Conservation (phyloP, 2,797 vertebrate species). For the Sylvia borin region DNA sequence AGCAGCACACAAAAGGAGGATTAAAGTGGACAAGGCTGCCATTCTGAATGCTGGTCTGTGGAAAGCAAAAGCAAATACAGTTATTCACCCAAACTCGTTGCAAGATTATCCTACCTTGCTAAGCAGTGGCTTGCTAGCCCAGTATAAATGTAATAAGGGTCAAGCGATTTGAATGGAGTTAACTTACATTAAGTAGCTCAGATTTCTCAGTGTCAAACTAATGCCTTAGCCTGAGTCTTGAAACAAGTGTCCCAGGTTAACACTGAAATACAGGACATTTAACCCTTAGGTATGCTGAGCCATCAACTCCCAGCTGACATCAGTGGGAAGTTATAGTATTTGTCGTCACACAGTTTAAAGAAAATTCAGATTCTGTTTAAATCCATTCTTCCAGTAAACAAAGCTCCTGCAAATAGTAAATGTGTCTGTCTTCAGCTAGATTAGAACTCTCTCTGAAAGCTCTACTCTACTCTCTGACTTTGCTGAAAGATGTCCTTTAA, state of each 20-base stretch:
- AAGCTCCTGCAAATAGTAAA: not conserved
- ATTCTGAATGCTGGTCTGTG: conserved; percentile 74
- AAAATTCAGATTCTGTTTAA: not conserved
- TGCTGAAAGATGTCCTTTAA: not conserved
- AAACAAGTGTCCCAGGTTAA: not conserved
- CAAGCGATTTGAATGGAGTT: not conserved
- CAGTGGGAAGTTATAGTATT: not conserved
- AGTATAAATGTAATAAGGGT: not conserved
- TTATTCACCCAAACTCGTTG: conserved; percentile 32
- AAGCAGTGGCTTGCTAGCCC: not conserved
- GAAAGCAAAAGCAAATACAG: conserved; percentile 53
- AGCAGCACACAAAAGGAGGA: conserved; percentile 77
- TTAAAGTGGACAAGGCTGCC: conserved; percentile 66
- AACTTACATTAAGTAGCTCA: not conserved
- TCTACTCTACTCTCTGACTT: not conserved
- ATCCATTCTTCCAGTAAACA: not conserved
- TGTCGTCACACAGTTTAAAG: not conserved
- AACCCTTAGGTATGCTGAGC: not conserved
- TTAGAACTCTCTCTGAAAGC: not conserved
- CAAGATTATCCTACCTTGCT: not conserved
- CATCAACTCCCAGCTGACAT: not conserved
- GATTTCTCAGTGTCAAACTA: not conserved
- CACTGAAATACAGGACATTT: not conserved
- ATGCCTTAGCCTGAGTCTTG: not conserved
- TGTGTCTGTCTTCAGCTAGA: not conserved